Evolutionary conservation across 2,888 invertebrate genomes (phyloP).

Genomic region (Hoplodrina ambigua): DNA sequence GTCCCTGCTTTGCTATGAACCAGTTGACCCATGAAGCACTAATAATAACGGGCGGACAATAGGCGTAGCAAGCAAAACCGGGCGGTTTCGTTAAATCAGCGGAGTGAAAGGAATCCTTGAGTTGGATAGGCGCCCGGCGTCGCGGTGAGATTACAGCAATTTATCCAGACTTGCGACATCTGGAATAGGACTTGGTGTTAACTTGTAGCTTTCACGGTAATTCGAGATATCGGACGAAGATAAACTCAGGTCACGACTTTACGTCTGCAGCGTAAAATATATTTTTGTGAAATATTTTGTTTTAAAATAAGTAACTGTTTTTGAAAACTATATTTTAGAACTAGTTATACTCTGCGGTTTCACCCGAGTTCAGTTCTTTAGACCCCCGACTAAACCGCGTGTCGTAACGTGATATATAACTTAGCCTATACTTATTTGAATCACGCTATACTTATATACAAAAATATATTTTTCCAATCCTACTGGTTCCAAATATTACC

Average conservation of each 20-base stretch:
- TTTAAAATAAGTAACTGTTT: slow-evolving; percentile 16
- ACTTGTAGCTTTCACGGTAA: slow-evolving; percentile 39
- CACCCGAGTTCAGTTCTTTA: no score
- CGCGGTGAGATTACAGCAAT: slow-evolving; percentile 79
- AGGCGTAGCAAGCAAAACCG: slow-evolving; percentile 72
- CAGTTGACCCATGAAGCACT: slow-evolving; percentile 76
- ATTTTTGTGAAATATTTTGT: slow-evolving; percentile 9
- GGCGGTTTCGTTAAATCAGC: slow-evolving; percentile 80
- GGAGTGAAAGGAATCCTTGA: slow-evolving; percentile 79
- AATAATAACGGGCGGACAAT: slow-evolving; percentile 78
- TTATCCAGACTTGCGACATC: slow-evolving; percentile 74
- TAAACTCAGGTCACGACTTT: slow-evolving; percentile 22
- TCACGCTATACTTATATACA: no score
- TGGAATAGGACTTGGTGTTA: slow-evolving; percentile 63
- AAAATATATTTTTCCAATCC: no score
- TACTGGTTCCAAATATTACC: no score
- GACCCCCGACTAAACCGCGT: no score
- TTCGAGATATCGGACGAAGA: slow-evolving; percentile 37
- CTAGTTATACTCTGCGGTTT: no score
- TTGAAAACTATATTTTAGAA: slow-evolving; percentile 28
- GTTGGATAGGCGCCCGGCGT: slow-evolving; percentile 81
- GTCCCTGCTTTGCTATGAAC: slow-evolving; percentile 59
- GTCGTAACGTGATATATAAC: no score
- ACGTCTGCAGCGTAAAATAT: slow-evolving; percentile 4
- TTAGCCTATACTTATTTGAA: no score